Evolutionary conservation across 2,797 vertebrate species (phyloP), one percentile per base, ranked within the genome.

Genomic region (Oceanodroma leucorhoa): DNA sequence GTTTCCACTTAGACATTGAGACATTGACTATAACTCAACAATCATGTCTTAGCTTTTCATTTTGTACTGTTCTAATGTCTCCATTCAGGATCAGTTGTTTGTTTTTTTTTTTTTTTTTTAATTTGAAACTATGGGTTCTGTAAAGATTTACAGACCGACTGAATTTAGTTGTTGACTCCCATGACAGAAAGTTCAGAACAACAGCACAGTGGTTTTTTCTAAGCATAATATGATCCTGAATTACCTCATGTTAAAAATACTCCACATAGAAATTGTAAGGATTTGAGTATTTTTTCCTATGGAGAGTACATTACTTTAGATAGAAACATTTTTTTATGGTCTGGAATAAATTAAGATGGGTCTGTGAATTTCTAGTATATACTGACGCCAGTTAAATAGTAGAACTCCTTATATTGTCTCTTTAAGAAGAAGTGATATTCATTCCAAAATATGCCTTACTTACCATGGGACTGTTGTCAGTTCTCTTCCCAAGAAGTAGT

Each of bases 211-310:
- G 26, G 17, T 65, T 81, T 89, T 78, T 92, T 46, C 75, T 72
- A 78, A 87, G 32, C 38, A 71, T 81, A 87, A 84, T 64, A 50
- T 2, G 3, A 82, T 91, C 30, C 34, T 32, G 22, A 87, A 89
- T 77, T 81, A 91, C 34, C 29, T 75, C 51, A 95, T 66, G 19
- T 71, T 90, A 62, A 93, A 94, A 89, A 79, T 76, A 90, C 15
- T 90, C 38, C 26, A 86, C 48, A n/a, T 14, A 82, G 43, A 76
- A 76, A 36, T 66, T 79, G 26, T 50, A 90, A 73, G 34, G 75
- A 48, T 57, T 70, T 82, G 53, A 90, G 43, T 46, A 1, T 45
- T 75, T 87, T 95, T 94, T 93, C 79, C 61, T 51, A 40, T 61
- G 19, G 53, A 93, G 64, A 77, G 34, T 90, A 75, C 40, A 46